Percentiles rank a stretch among this genome's conserved stretches.
These are phyloP conservation scores for Bimastos eiseni DNA, from an alignment of 2,888 invertebrate species.

Conservation along the genomic window DNA sequence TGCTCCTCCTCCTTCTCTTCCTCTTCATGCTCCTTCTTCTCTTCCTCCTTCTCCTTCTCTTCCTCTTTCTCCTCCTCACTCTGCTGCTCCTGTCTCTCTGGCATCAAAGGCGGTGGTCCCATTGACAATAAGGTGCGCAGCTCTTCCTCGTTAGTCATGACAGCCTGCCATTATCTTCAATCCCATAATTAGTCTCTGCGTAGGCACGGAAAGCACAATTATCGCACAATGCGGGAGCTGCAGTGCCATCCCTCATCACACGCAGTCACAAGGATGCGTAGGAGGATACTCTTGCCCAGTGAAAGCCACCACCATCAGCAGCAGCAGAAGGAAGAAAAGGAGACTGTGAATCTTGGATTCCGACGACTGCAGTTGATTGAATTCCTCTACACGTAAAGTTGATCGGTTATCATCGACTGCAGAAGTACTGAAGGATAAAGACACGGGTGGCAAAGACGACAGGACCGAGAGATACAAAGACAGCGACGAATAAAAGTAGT, in stretches of 20 bases:
- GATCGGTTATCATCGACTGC: neutral
- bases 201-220: neutral
- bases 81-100: neutral
- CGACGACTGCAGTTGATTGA: neutral
- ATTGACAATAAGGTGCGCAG: neutral
- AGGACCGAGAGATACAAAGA: neutral
- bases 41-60: neutral
- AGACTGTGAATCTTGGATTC: neutral
- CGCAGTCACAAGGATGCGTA: neutral
- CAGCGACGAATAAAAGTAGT: neutral
- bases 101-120: neutral
- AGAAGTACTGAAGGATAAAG: neutral
- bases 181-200: neutral
- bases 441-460: neutral
- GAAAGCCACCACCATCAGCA: neutral
- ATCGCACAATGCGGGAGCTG: neutral
- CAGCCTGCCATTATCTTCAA: neutral
- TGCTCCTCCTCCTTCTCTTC: neutral
- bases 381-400: neutral
- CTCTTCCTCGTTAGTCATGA: neutral
- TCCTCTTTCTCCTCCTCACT: neutral
- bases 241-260: neutral
- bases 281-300: neutral
- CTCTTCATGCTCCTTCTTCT: neutral
- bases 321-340: neutral